These are phyloP conservation scores for Galerucella pusilla DNA, from an alignment of 2,888 invertebrate species.

Conservation along the genomic window DNA sequence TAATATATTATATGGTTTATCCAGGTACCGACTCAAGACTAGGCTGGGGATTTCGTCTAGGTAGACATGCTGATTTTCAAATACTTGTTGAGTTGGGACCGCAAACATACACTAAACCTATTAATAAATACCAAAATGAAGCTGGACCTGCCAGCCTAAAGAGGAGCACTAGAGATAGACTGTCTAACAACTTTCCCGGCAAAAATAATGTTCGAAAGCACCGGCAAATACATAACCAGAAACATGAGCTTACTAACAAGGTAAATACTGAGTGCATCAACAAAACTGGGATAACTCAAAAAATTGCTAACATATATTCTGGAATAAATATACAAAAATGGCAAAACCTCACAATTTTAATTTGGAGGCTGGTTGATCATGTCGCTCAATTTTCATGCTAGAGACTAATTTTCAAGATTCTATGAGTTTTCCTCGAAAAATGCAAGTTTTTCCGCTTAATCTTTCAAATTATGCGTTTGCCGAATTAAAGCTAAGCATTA, in stretches of 20 bases:
- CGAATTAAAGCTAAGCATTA: too few species aligned
- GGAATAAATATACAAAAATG: too few species aligned
- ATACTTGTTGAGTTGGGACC: slow-evolving; percentile 81
- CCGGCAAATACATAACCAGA: slow-evolving; percentile 62
- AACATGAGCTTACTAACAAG: slow-evolving; percentile 12
- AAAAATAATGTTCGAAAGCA: slow-evolving; percentile 62
- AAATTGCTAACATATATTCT: too few species aligned
- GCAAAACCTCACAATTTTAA: too few species aligned
- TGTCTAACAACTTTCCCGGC: not conserved
- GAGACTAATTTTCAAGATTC: too few species aligned
- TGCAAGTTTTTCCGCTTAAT: too few species aligned
- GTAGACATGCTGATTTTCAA: slow-evolving; percentile 85
- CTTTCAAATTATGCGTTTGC: too few species aligned
- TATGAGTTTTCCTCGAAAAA: too few species aligned
- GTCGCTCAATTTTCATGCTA: too few species aligned
- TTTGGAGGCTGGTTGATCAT: too few species aligned
- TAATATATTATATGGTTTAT: slow-evolving; percentile 1
- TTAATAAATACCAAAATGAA: slow-evolving; percentile 60
- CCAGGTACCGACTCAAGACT: slow-evolving; percentile 83
- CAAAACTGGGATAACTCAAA: too few species aligned
- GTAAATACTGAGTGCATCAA: too few species aligned
- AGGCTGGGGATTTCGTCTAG: slow-evolving; percentile 83
- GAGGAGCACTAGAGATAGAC: not conserved
- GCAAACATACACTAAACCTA: slow-evolving; percentile 77
- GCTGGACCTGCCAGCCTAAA: not conserved